Evolutionary conservation across 2,888 invertebrate genomes (phyloP).

Genomic region (Agrilus cyanescens): DNA sequence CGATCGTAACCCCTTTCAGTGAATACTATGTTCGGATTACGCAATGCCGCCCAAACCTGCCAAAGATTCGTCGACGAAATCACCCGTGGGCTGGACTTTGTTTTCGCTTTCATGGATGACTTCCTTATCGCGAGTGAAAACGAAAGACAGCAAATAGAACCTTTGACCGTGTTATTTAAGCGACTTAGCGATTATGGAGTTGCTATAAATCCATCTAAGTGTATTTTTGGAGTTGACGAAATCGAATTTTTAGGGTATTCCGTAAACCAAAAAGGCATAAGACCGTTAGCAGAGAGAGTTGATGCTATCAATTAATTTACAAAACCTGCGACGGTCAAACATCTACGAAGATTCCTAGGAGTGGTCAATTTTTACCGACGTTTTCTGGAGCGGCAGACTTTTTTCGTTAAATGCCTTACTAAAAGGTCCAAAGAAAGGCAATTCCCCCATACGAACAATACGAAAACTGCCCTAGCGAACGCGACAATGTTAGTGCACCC

Average conservation of each 20-base stretch:
- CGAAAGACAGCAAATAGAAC: too few species aligned
- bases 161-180: neutral
- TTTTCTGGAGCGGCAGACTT: neutral
- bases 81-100: too few species aligned
- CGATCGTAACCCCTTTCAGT: too few species aligned
- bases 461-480: conserved; percentile 20
- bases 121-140: too few species aligned
- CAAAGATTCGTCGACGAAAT: too few species aligned
- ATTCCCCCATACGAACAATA: conserved; percentile 14
- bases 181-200: too few species aligned
- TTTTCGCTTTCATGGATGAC: too few species aligned
- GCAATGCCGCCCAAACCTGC: too few species aligned
- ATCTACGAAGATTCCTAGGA: neutral
- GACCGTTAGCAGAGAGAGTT: neutral
- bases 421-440: neutral
- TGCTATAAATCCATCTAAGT: neutral
- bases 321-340: neutral
- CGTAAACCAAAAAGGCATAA: neutral
- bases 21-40: too few species aligned
- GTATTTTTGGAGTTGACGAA: neutral
- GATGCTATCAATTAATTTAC: neutral
- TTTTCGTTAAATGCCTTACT: neutral
- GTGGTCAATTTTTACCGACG: neutral
- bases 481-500: conserved; percentile 22
- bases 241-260: neutral